Evolutionary conservation across 2,797 vertebrate genomes (phyloP), one percentile per base, ranked within the genome.

Genomic region (Tenualosa ilisha): DNA sequence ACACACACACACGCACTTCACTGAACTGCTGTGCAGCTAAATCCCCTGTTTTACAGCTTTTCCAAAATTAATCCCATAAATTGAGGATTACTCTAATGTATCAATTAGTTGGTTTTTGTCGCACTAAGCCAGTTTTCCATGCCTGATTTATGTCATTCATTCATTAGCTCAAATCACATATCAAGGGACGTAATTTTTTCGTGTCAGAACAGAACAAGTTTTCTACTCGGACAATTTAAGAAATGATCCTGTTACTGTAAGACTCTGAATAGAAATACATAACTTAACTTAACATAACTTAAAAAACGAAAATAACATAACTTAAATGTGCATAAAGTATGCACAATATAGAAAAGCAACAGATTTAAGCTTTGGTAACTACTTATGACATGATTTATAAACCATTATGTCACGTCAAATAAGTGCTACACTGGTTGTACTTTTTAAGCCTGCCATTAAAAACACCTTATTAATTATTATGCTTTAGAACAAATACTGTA

Each of bases 311-410:
- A n/a, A n/a, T n/a, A n/a, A n/a, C n/a, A n/a, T n/a, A n/a, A 56
- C 54, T 56, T 82, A 83, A 91, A 90, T 85, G 88, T 63, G 82
- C 88, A 82, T 24, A 37, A 84, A 84, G 85, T 83, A 22, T 56
- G 2, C 17, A 20, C 54, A 56, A 22, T 56, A 12, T 51, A 51
- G 7, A 9, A 3, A 3, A 56, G 20, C 54, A 22, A 56, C 20
- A 20, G 54, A 56, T 17, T 6, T 56, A 22, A 20, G 17, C 54
- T 17, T 20, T 22, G 17, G 54, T 56, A 56, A 56, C 17, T 56
- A 56, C 17, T 56, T 56, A 56, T 20, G 17, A 56, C 20, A 56
- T 56, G 51, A 53, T 13, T 53, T 53, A 53, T 53, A 13, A 53
- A 53, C 12, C 51, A 53, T 53, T 53, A 13, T 53, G 13, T 15